phyloP scores from a whole-genome alignment of 2,888 invertebrate genomes.

The Dromius quadrimaculatus region DNA sequence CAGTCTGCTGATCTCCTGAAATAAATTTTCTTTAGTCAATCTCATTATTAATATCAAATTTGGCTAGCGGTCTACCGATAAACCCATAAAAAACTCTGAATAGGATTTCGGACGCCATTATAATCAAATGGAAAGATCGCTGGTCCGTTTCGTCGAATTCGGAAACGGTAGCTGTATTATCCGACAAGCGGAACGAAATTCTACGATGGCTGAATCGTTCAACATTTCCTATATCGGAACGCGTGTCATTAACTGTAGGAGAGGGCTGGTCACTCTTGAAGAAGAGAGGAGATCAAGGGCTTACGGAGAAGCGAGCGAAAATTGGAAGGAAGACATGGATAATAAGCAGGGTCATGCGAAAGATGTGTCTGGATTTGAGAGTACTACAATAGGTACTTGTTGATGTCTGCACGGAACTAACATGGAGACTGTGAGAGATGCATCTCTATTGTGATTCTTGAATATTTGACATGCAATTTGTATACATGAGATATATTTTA shows the following conservation, averaged over 20 bases:
- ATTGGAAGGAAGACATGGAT: constrained; percentile 23
- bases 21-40: constrained; percentile 13
- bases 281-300: not conserved
- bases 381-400: no score
- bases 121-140: constrained; percentile 19
- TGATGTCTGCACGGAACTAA: no score
- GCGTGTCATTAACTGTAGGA: constrained; percentile 33
- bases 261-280: not conserved
- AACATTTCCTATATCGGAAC: constrained; percentile 25
- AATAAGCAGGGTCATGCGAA: constrained; percentile 36
- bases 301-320: no score
- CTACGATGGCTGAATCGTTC: constrained; percentile 3
- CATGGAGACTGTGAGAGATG: no score
- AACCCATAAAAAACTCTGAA: constrained; percentile 2
- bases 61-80: not conserved
- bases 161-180: constrained; percentile 27
- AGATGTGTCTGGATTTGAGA: no score
- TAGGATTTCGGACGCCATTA: constrained; percentile 3
- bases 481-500: no score
- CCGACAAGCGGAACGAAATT: constrained; percentile 19
- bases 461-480: no score
- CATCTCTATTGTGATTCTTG: no score
- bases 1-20: no score
- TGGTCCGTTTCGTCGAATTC: constrained; percentile 9
- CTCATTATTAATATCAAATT: constrained; percentile 25